Percentiles rank a stretch among this genome's conserved stretches.
These are phyloP conservation scores for Calliphora vomitoria DNA, from an alignment of 2,888 invertebrate species.

Conservation along the genomic window DNA sequence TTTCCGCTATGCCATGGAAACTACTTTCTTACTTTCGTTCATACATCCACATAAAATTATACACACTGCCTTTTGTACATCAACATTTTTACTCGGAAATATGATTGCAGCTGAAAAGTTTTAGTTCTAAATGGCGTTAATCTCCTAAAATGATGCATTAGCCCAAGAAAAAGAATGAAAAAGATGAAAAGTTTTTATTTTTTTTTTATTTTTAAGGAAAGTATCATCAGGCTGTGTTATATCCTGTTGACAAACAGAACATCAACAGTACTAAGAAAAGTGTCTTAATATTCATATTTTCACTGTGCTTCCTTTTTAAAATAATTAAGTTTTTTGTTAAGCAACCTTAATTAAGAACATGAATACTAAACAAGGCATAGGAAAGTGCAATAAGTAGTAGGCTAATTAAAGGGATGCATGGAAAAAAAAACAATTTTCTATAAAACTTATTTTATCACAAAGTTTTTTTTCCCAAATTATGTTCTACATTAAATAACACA, in stretches of 20 bases:
- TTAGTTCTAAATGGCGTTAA: slow-evolving; percentile 69
- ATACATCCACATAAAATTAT: slow-evolving; percentile 15
- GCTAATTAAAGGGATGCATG: neutral
- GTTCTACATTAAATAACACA: neutral
- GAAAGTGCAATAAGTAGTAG: neutral
- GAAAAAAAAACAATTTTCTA: neutral
- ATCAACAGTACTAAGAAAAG: slow-evolving; percentile 55
- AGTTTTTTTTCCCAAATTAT: neutral
- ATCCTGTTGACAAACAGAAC: slow-evolving; percentile 72
- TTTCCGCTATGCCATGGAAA: slow-evolving; percentile 62
- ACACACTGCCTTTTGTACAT: neutral
- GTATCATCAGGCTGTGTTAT: slow-evolving; percentile 66
- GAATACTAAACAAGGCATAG: neutral
- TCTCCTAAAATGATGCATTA: slow-evolving; percentile 74
- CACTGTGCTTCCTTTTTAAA: slow-evolving; percentile 25
- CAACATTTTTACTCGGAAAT: slow-evolving; percentile 22
- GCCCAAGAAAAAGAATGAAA: slow-evolving; percentile 46
- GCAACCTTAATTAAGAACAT: slow-evolving; percentile 39
- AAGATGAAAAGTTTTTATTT: neutral
- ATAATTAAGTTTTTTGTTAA: neutral
- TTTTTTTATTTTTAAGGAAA: slow-evolving; percentile 37
- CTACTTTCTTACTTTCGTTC: neutral
- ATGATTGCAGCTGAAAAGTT: slow-evolving; percentile 59
- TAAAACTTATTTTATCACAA: neutral
- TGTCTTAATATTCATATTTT: slow-evolving; percentile 31